Conservation (phyloP, 1,140 invertebrate species). For the Drosophila saltans region DNA sequence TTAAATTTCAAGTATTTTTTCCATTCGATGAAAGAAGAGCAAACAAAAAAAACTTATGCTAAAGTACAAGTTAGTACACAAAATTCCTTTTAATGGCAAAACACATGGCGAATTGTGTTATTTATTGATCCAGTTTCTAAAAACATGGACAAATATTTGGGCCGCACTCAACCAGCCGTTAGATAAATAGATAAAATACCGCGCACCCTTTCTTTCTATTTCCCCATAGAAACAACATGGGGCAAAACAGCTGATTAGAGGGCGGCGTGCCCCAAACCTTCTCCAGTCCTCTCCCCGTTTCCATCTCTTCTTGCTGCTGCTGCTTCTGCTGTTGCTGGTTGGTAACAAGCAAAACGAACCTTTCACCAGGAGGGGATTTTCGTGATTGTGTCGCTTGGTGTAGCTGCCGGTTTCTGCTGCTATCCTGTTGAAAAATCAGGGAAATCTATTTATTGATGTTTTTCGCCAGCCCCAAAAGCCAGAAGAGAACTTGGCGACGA, state of each 20-base stretch:
- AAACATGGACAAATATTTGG: conserved; percentile 11
- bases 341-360: conserved; percentile 30
- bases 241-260: conserved; percentile 36
- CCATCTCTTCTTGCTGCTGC: background rate
- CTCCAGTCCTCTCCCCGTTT: background rate
- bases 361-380: background rate
- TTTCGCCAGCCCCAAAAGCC: conserved; percentile 50
- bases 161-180: background rate
- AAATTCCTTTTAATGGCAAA: conserved; percentile 12
- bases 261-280: conserved; percentile 10
- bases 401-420: conserved; percentile 59
- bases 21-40: background rate
- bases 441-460: conserved; percentile 83
- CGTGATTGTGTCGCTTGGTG: conserved; percentile 12
- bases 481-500: background rate
- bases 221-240: too few species aligned
- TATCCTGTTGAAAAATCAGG: conserved; percentile 83
- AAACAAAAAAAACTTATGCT: conserved; percentile 10
- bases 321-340: background rate
- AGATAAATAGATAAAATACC: conserved; percentile 8
- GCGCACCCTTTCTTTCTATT: background rate
- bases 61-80: background rate
- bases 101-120: conserved; percentile 10
- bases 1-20: too few species aligned
- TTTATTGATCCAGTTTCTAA: conserved; percentile 1